Conservation (phyloP, 1,140 invertebrate species). For the Saccostrea cuccullata region DNA sequence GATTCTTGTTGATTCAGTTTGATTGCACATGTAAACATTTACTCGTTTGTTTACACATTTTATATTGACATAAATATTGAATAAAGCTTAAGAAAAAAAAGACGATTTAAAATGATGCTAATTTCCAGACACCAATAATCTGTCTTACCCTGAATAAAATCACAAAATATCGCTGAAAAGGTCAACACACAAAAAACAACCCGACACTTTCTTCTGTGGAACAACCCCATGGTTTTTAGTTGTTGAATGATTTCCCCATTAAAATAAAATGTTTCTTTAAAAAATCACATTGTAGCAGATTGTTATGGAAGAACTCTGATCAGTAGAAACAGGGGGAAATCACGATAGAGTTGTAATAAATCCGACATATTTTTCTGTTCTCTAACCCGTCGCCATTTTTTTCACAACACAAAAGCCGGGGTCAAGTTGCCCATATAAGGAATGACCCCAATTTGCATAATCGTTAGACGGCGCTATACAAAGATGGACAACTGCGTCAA, state of each 20-base stretch:
- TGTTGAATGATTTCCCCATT: not conserved
- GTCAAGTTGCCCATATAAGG: constrained; percentile 19
- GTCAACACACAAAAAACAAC: not conserved
- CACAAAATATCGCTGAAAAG: not conserved
- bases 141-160: not conserved
- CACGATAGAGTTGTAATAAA: not conserved
- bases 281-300: not conserved
- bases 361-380: not conserved
- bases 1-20: no score
- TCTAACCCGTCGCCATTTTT: constrained; percentile 34
- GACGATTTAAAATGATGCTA: no score
- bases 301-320: not conserved
- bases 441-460: constrained; percentile 28
- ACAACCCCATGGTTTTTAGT: not conserved
- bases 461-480: not conserved
- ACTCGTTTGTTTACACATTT: no score
- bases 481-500: not conserved
- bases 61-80: no score
- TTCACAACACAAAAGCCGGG: constrained; percentile 30
- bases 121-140: not conserved
- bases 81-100: no score
- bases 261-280: not conserved
- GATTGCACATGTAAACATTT: no score
- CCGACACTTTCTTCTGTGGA: not conserved
- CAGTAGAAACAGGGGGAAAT: not conserved